A percentile compares a stretch with the other conserved stretches of the same genome.
phyloP scores from a whole-genome alignment of 2,113 vertebrate genomes.

The Ginglymostoma cirratum region DNA sequence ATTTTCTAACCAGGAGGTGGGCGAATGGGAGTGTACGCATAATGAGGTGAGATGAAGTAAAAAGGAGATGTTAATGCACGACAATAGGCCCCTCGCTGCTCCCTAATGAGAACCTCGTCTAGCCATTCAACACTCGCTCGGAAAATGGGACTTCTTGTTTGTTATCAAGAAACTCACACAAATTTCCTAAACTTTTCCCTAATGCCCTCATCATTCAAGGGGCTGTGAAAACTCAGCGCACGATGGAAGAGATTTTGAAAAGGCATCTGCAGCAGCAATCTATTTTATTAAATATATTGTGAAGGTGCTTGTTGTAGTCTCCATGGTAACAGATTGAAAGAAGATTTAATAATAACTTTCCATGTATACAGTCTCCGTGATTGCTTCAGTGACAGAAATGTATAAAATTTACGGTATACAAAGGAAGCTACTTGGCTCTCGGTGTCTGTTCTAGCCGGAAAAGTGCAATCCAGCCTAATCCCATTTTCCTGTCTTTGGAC shows the following conservation, averaged over 20 bases:
- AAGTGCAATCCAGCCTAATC: neutral
- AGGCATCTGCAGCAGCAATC: neutral
- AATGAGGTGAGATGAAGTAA: too few relatives aligned
- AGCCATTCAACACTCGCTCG: too few relatives aligned
- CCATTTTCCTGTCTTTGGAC: neutral
- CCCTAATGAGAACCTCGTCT: too few relatives aligned
- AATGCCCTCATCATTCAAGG: too few relatives aligned
- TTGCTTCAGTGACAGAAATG: neutral
- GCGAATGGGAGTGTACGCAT: too few relatives aligned
- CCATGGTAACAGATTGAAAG: neutral
- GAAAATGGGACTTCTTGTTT: too few relatives aligned
- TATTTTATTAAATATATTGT: neutral
- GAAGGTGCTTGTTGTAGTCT: neutral
- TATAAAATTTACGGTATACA: neutral
- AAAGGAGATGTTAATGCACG: too few relatives aligned
- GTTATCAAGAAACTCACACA: too few relatives aligned
- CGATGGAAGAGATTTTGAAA: neutral
- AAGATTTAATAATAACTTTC: neutral
- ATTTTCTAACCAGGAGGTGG: too few relatives aligned
- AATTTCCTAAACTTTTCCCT: too few relatives aligned
- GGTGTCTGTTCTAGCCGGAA: neutral
- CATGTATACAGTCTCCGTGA: neutral
- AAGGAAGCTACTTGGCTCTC: neutral
- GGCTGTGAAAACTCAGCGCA: too few relatives aligned
- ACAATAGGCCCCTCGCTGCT: too few relatives aligned